Evolutionary conservation across 2,113 vertebrate genomes (phyloP), one percentile per base, ranked within the genome.

Genomic region (Sphyrna mokarran): DNA sequence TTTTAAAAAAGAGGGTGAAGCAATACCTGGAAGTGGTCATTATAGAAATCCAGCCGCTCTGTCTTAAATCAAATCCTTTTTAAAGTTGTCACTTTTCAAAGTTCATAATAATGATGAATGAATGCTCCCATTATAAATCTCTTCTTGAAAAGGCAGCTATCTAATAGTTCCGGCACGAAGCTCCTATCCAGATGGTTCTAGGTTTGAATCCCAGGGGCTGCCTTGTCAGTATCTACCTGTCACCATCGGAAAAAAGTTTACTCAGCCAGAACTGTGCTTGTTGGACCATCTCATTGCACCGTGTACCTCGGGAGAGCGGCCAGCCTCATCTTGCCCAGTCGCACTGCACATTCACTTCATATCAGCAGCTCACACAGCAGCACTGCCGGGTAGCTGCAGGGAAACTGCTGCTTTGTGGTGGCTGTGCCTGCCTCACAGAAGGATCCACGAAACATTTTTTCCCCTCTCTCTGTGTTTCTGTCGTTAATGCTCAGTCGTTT

Each of bases 71-170:
- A 95, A 76, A 95, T 8, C 26, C 37, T 23, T 48, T 70, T 72
- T 90, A 68, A 93, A 66, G 33, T 22, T 93, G 89, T 93, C 89
- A 93, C 61, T 63, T 93, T 93, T 40, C 23, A 68, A 91, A 93
- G 58, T 93, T n/a, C 89, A 37, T 63, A 93, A 93, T 93, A 95
- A 95, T 95, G 40, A 95, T 95, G 94, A 76, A 95, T 95, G 93
- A 95, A 95, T 26, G n/a, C 18, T 72, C 10, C 68, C 23, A 72
- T 72, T 95, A 76, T 95, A 95, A 54, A 72, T 23, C 40, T 76
- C 54, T 43, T 95, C 76, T 95, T 95, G 69, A 72, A 95, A 76
- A 95, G 69, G 26, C 40, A 95, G 91, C 63, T 33, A 95, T 95
- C 66, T 95, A 95, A 95, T 70, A 95, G 69, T 76, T 95, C 37